Evolutionary conservation across 2,888 invertebrate species (phyloP).

Genomic region (Cataglyphis albicans): DNA sequence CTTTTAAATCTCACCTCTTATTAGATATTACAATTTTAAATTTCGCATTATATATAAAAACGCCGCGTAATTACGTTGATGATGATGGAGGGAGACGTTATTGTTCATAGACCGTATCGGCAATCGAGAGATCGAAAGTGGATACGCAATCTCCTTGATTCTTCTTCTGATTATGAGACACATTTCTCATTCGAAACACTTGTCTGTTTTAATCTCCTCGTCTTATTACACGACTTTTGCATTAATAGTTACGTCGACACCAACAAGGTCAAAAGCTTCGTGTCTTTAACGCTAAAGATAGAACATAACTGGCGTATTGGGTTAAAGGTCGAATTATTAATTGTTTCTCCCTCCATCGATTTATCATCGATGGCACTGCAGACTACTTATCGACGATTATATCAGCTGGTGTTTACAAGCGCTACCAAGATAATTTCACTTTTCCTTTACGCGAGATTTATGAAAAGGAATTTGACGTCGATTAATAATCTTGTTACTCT

Average conservation of each 20-base stretch:
- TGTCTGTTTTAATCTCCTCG: constrained; percentile 34
- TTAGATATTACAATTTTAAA: constrained; percentile 47
- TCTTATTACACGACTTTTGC: constrained; percentile 36
- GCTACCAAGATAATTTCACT: constrained; percentile 46
- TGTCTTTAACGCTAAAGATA: constrained; percentile 37
- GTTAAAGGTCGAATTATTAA: constrained; percentile 61
- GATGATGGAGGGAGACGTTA: background rate
- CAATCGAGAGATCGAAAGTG: constrained; percentile 7
- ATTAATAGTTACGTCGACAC: constrained; percentile 36
- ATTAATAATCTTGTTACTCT: constrained; percentile 22
- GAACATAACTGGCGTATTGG: constrained; percentile 50
- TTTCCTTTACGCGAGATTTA: constrained; percentile 30
- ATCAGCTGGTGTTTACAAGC: constrained; percentile 56
- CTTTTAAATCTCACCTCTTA: constrained; percentile 41
- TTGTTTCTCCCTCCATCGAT: constrained; percentile 62
- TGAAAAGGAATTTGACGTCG: constrained; percentile 15
- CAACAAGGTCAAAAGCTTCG: constrained; percentile 49
- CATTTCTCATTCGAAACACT: constrained; percentile 9
- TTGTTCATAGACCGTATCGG: constrained; percentile 3
- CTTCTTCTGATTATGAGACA: background rate
- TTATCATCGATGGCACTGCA: constrained; percentile 57
- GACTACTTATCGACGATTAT: constrained; percentile 63
- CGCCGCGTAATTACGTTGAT: background rate
- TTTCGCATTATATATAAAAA: constrained; percentile 16
- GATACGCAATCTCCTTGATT: constrained; percentile 30